Base-by-base conservation (phyloP, 2,113 vertebrate species). In the Rhynchopsitta pachyrhyncha region DNA sequence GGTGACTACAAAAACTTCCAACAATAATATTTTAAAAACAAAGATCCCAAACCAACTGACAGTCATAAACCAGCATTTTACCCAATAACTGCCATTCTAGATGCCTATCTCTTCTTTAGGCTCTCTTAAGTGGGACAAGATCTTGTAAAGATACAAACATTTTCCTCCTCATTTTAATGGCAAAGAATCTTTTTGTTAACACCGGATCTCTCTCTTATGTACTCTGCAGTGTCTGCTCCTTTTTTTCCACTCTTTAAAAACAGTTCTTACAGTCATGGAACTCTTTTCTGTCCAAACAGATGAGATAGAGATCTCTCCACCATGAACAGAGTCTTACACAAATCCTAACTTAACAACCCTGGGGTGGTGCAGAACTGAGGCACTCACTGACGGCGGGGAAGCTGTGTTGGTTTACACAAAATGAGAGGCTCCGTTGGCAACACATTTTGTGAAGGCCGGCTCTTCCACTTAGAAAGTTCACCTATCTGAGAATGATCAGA, bases 141-240 rank as follows among this genome's bases (percentile, higher is more conserved):
- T 93, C 79, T 82, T 94, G 66, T 95, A 93, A 97, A 97, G 93
- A 97, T 90, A 96, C 20, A 86, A 76, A 74, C 9, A 10, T 59
- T 92, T 95, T 90, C 90, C 89, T 81, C 78, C 69, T 92, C 86
- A 63, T 94, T 81, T 73, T 63, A 88, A 55, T 17, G 46, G 86
- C 35, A 90, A 92, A 95, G 71, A 91, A 78, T 79, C 28, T 89
- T 41, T 82, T 77, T 83, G 70, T 78, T 96, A 90, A 94, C 70
- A 86, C 20, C 7, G 11, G 79, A 73, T 71, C 35, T 83, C 82
- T 96, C 37, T 83, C 86, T 96, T 86, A 78, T 92, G 31, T 50
- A 50, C 33, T 78, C 44, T 59, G 33, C 42, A 62, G 73, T 27
- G 62, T 85, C 91, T 86, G 62, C 29, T 93, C n/a, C 68, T 88